These are phyloP conservation scores for Gerosis bhagava DNA, from an alignment of 2,888 invertebrate genomes.

Conservation along the genomic window DNA sequence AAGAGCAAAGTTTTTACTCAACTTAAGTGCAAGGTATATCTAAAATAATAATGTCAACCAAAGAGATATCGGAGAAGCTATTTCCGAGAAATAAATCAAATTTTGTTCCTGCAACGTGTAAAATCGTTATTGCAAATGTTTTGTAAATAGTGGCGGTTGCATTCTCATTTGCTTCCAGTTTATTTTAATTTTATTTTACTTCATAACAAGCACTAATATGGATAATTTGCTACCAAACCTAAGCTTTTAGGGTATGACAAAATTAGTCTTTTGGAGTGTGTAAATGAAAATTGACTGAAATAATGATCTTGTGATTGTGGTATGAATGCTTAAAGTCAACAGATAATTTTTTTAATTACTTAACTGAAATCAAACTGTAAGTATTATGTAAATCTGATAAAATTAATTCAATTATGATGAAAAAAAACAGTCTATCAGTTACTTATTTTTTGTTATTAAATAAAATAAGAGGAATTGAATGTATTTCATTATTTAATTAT, in stretches of 20 bases:
- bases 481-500: slow-evolving; percentile 50
- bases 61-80: too few relatives aligned
- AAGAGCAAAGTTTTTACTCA: too few relatives aligned
- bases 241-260: slow-evolving; percentile 55
- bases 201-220: slow-evolving; percentile 63
- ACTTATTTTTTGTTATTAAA: slow-evolving; percentile 39
- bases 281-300: slow-evolving; percentile 73
- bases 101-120: too few relatives aligned
- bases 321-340: slow-evolving; percentile 69
- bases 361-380: slow-evolving; percentile 62
- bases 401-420: too few relatives aligned
- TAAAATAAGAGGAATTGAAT: slow-evolving; percentile 51
- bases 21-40: too few relatives aligned
- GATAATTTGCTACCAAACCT: slow-evolving; percentile 72
- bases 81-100: too few relatives aligned
- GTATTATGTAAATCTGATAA: slow-evolving; percentile 45
- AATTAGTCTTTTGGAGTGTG: slow-evolving; percentile 60
- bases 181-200: slow-evolving; percentile 50
- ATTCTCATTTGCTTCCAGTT: slow-evolving; percentile 67
- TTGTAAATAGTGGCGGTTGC: too few relatives aligned
- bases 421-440: slow-evolving; percentile 29
- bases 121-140: too few relatives aligned
- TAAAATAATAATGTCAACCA: too few relatives aligned
- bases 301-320: slow-evolving; percentile 71
- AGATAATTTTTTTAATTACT: slow-evolving; percentile 59